Evolutionary conservation across 2,888 invertebrate species (phyloP).

Genomic region (Nomada hirtipes): DNA sequence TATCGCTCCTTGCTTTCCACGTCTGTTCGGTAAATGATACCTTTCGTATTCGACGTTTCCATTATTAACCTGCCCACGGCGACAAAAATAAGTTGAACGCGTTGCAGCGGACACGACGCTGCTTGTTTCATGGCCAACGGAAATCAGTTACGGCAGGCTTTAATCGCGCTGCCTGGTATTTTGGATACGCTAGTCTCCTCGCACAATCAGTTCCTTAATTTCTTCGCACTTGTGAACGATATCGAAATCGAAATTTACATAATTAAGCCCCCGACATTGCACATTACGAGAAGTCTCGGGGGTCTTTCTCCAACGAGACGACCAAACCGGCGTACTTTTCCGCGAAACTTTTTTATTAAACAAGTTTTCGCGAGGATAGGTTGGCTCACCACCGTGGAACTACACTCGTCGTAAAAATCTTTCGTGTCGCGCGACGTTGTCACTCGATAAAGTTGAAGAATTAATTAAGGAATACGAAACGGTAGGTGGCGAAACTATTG

Average conservation of each 20-base stretch:
- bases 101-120: background rate
- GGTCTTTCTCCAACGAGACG: background rate
- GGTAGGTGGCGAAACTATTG: background rate
- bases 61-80: background rate
- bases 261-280: slow-evolving; percentile 20
- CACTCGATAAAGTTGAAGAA: slow-evolving; percentile 1
- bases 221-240: background rate
- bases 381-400: background rate
- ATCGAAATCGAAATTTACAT: slow-evolving; percentile 20
- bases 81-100: background rate
- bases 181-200: background rate
- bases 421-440: background rate
- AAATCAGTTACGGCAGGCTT: background rate
- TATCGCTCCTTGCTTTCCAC: background rate
- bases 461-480: slow-evolving; percentile 30
- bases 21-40: background rate
- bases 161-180: background rate
- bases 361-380: slow-evolving; percentile 29
- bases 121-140: background rate
- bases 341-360: slow-evolving; percentile 47
- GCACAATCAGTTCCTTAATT: background rate
- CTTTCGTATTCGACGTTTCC: background rate
- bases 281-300: slow-evolving; percentile 16
- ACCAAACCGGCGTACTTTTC: background rate
- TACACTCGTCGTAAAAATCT: slow-evolving; percentile 16